Evolutionary conservation across 2,797 vertebrate species (phyloP), one percentile per base, ranked within the genome.

Genomic region (Chrysocyon brachyurus): DNA sequence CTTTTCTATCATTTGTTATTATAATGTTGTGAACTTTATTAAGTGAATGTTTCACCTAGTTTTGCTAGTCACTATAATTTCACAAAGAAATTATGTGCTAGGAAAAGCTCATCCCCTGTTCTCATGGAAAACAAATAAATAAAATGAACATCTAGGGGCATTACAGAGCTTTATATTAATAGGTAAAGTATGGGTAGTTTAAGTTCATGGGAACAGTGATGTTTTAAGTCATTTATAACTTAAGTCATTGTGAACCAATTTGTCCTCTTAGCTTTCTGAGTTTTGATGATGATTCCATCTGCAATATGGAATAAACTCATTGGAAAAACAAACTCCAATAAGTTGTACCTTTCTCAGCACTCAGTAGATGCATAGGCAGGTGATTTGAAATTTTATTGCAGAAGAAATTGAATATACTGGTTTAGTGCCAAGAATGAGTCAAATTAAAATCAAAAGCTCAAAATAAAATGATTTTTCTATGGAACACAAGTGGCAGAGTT

Each of bases 1-100:
- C 96, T 99, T 98, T 99, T 94, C 91, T 98, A 98, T 98, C 87
- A 98, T 98, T 98, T 98, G 90, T 97, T 98, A 96, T 98, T 97
- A 97, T 97, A 94, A 96, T 98, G 97, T 98, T 98, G n/a, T 96
- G 97, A 98, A 96, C 59, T 94, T 92, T 77, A 66, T 96, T 98
- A 93, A 97, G 91, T 98, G 68, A 95, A 82, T 92, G 96, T 97
- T 98, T 96, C 87, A 94, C 36, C 17, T 97, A 95, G 66, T 94
- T 49, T 96, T 96, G 81, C 97, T 82, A 97, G 91, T 93, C 81
- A 70, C 0, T 93, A 31, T 91, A 94, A 49, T 46, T 94, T 95
- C 96, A 97, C 46, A 68, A 96, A 94, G 79, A 96, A 83, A 63
- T 77, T 90, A 54, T 31, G 22, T 94, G 49, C 73, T 87, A 92